Percentiles rank a stretch among this genome's conserved stretches.
Evolutionary conservation across 2,113 vertebrate genomes (phyloP).

Genomic region (Caranx melampygus): DNA sequence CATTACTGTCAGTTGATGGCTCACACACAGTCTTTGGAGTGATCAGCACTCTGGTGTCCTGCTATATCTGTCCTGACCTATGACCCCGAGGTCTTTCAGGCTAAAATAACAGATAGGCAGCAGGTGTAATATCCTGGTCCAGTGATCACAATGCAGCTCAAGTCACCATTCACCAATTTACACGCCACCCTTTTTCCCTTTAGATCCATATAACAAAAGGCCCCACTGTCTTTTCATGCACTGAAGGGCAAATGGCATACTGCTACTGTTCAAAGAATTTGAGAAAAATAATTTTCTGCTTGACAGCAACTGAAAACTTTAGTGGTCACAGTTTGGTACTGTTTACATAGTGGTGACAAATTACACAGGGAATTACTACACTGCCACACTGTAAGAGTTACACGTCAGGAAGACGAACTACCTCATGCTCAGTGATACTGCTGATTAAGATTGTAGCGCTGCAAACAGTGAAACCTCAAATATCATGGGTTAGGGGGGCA

Average conservation of each 20-base stretch:
- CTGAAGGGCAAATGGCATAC: neutral
- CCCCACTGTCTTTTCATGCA: neutral
- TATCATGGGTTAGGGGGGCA: neutral
- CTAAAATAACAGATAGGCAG: neutral
- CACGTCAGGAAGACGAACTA: slow-evolving; percentile 44
- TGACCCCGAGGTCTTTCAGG: neutral
- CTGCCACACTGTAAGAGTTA: neutral
- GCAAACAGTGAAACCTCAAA: neutral
- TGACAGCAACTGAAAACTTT: neutral
- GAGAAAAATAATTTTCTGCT: slow-evolving; percentile 5
- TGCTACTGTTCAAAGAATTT: neutral
- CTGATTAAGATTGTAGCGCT: neutral
- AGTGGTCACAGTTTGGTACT: neutral
- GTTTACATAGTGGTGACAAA: slow-evolving; percentile 6
- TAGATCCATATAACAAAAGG: neutral
- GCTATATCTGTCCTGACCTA: neutral
- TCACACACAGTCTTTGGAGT: neutral
- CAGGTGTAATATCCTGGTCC: neutral
- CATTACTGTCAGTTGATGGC: neutral
- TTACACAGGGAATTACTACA: neutral
- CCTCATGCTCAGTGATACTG: neutral
- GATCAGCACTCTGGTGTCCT: too few relatives aligned
- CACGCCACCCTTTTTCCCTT: neutral
- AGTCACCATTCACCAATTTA: neutral
- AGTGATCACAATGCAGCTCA: neutral